Percentiles rank a stretch among this genome's conserved stretches.
Conservation (phyloP, 1,140 invertebrate species). For the Patella vulgata region DNA sequence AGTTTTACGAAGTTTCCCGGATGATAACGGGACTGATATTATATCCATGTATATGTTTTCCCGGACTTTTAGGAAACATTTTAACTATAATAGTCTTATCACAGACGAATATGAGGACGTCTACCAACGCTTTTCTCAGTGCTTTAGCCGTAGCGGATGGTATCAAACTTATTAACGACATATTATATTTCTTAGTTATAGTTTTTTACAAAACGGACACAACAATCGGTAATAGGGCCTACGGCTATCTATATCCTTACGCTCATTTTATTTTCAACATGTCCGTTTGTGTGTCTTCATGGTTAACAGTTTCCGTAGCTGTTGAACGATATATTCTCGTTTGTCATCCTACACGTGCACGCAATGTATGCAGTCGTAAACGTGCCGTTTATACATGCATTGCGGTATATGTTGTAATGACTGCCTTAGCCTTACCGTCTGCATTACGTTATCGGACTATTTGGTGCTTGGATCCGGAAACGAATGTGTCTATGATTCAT, state of each 20-base stretch:
- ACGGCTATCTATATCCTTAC: constrained; percentile 59
- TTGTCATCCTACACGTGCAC: constrained; percentile 87
- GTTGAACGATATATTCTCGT: constrained; percentile 95
- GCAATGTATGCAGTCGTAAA: constrained; percentile 81
- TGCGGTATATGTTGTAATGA: constrained; percentile 50
- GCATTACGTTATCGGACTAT: constrained; percentile 49
- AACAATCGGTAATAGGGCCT: constrained; percentile 41
- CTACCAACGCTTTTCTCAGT: constrained; percentile 80
- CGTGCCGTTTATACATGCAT: constrained; percentile 42
- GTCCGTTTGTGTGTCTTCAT: constrained; percentile 74
- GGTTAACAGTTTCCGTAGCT: constrained; percentile 94
- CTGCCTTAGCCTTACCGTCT: constrained; percentile 52
- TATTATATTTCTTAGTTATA: constrained; percentile 75
- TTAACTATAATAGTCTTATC: constrained; percentile 80
- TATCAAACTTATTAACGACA: constrained; percentile 76
- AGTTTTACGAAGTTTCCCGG: constrained; percentile 52
- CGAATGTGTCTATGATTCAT: constrained; percentile 31
- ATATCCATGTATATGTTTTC: constrained; percentile 76
- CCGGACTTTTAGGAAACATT: constrained; percentile 78
- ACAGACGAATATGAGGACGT: constrained; percentile 76
- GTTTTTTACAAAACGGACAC: constrained; percentile 61
- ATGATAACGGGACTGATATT: constrained; percentile 68
- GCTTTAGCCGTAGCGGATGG: constrained; percentile 80
- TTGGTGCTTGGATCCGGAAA: constrained; percentile 20
- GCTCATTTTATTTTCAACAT: constrained; percentile 62